A percentile compares a stretch with the other conserved stretches of the same genome.
These are phyloP conservation scores for Hippocampus zosterae DNA, from an alignment of 2,113 vertebrate species.

Conservation along the genomic window DNA sequence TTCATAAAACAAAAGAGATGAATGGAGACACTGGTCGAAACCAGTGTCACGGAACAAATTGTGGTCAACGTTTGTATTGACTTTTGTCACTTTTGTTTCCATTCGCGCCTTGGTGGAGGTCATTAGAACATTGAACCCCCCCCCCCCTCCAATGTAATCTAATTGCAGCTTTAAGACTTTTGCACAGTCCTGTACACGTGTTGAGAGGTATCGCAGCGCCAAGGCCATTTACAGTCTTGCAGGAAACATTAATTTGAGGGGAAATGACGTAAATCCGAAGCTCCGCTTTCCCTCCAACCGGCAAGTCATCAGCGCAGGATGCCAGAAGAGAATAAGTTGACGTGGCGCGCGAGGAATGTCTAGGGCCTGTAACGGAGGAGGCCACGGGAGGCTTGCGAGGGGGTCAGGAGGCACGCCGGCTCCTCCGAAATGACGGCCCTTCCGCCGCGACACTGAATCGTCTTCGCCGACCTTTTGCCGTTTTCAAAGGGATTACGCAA, in stretches of 20 bases:
- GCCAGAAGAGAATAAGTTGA: constrained; percentile 28
- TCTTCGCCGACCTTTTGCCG: neutral
- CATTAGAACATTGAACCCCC: too few relatives aligned
- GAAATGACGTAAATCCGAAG: constrained; percentile 36
- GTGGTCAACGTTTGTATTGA: too few relatives aligned
- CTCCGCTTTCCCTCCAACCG: neutral
- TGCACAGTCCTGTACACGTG: constrained; percentile 9
- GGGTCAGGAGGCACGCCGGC: constrained; percentile 9
- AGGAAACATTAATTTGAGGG: constrained; percentile 24
- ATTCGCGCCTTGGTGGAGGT: too few relatives aligned
- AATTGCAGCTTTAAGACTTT: too few relatives aligned
- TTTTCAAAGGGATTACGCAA: constrained; percentile 2
- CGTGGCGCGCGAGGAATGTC: constrained; percentile 50
- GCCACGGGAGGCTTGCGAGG: constrained; percentile 12
- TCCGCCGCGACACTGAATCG: constrained; percentile 6
- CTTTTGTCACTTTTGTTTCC: too few relatives aligned
- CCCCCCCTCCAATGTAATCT: too few relatives aligned
- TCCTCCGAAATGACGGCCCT: constrained; percentile 14
- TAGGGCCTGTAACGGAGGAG: constrained; percentile 24
- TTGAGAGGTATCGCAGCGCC: constrained; percentile 7
- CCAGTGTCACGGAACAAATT: too few relatives aligned
- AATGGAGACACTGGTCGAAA: too few relatives aligned
- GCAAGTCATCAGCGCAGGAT: constrained; percentile 19
- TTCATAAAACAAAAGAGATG: too few relatives aligned
- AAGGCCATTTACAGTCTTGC: neutral